A percentile compares a stretch with the other conserved stretches of the same genome.
phyloP scores from a whole-genome alignment of 2,888 invertebrate species.

The Lapara coniferarum region DNA sequence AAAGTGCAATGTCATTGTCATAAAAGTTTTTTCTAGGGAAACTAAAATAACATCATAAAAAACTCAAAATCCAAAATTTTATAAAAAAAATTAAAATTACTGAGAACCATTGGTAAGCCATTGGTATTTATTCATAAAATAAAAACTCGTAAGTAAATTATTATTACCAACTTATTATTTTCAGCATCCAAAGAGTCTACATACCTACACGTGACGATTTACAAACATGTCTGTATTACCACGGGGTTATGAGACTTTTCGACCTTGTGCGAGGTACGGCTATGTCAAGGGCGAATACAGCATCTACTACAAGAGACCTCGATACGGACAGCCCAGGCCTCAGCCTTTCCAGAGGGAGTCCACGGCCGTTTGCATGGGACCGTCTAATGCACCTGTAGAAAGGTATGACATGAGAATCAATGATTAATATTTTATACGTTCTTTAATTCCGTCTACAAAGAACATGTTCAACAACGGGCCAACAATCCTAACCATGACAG shows the following conservation, averaged over 20 bases:
- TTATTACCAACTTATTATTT: background rate
- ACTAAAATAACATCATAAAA: constrained; percentile 4
- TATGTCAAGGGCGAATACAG: constrained; percentile 66
- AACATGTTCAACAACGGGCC: too few species aligned
- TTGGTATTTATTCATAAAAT: too few species aligned
- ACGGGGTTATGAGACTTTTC: constrained; percentile 63
- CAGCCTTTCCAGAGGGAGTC: constrained; percentile 69
- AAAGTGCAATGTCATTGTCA: background rate
- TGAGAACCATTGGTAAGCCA: background rate
- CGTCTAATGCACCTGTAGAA: constrained; percentile 65
- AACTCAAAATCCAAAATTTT: background rate
- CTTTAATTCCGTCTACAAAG: too few species aligned
- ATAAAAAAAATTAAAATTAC: background rate
- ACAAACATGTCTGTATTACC: constrained; percentile 66
- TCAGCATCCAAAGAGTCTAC: constrained; percentile 7
- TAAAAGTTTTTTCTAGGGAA: background rate
- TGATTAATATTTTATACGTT: background rate
- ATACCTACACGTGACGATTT: background rate
- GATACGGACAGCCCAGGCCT: constrained; percentile 72
- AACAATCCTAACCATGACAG: too few species aligned
- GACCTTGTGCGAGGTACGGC: constrained; percentile 63
- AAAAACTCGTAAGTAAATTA: background rate
- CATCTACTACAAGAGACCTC: constrained; percentile 70
- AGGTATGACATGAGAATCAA: constrained; percentile 44
- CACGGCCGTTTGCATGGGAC: constrained; percentile 53